Percentiles rank a stretch among this genome's conserved stretches.
Conservation (phyloP, 2,888 invertebrate species). For the Polymixis lichenea region DNA sequence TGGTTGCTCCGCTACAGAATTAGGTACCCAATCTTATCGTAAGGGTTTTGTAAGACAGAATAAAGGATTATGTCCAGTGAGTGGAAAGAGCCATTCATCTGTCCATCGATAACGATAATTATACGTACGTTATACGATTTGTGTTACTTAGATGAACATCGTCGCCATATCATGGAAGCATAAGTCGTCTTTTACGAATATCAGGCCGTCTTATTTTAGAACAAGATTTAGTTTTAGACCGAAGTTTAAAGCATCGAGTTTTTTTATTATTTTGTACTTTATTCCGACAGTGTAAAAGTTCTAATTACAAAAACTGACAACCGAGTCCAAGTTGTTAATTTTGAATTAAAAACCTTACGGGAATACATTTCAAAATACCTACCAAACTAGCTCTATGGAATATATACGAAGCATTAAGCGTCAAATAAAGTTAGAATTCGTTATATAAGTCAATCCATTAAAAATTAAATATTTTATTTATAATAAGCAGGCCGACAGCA, state of each 20-base stretch:
- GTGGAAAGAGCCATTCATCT: slow-evolving; percentile 23
- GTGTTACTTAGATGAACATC: slow-evolving; percentile 1
- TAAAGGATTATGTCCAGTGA: slow-evolving; percentile 25
- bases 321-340: neutral
- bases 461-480: no score
- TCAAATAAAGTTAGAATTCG: no score
- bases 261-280: neutral
- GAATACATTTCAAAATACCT: no score
- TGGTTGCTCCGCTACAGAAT: slow-evolving; percentile 1
- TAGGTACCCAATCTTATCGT: slow-evolving; percentile 26
- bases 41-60: slow-evolving; percentile 1
- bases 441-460: no score
- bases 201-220: neutral
- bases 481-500: no score
- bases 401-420: no score
- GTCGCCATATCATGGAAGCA: neutral
- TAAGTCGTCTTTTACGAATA: no score
- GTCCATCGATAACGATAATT: slow-evolving; percentile 24
- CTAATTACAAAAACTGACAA: neutral
- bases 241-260: neutral
- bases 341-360: neutral
- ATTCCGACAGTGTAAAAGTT: neutral
- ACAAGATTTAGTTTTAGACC: neutral
- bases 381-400: no score
- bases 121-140: neutral